Conservation (phyloP, 2,888 invertebrate genomes). For the Andrena bicolor region DNA sequence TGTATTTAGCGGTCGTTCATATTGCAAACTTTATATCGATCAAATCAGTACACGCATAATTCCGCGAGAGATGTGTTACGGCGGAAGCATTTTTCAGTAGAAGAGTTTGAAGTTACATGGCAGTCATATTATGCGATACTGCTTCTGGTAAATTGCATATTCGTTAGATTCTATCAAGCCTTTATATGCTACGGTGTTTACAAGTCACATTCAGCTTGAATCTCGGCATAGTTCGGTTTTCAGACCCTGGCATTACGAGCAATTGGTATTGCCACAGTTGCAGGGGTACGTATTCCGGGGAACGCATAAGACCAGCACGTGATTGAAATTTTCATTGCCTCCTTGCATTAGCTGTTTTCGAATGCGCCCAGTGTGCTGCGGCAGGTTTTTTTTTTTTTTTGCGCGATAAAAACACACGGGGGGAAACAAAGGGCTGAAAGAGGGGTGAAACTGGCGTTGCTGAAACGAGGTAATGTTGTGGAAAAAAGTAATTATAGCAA, state of each 20-base stretch:
- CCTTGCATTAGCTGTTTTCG: slow-evolving; percentile 26
- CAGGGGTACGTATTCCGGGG: slow-evolving; percentile 29
- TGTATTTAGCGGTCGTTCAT: too few species aligned
- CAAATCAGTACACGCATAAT: too few species aligned
- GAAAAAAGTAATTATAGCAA: not conserved
- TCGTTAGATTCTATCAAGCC: not conserved
- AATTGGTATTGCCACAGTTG: slow-evolving; percentile 54
- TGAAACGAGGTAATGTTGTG: not conserved
- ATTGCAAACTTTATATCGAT: too few species aligned
- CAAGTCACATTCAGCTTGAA: slow-evolving; percentile 25
- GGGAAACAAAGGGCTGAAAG: not conserved
- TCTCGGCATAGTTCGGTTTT: slow-evolving; percentile 38
- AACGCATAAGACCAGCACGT: slow-evolving; percentile 56
- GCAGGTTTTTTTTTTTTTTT: not conserved
- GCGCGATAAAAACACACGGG: slow-evolving; percentile 3
- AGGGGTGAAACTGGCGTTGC: not conserved
- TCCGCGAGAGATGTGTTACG: too few species aligned
- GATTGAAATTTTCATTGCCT: slow-evolving; percentile 56
- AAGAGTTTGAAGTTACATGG: too few species aligned
- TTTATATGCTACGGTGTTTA: not conserved
- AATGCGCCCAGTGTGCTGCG: not conserved
- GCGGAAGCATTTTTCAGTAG: too few species aligned
- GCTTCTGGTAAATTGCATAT: not conserved
- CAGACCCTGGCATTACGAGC: slow-evolving; percentile 35
- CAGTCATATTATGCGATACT: too few species aligned